Evolutionary conservation across 2,113 vertebrate genomes (phyloP).

Genomic region (Varanus komodoensis): DNA sequence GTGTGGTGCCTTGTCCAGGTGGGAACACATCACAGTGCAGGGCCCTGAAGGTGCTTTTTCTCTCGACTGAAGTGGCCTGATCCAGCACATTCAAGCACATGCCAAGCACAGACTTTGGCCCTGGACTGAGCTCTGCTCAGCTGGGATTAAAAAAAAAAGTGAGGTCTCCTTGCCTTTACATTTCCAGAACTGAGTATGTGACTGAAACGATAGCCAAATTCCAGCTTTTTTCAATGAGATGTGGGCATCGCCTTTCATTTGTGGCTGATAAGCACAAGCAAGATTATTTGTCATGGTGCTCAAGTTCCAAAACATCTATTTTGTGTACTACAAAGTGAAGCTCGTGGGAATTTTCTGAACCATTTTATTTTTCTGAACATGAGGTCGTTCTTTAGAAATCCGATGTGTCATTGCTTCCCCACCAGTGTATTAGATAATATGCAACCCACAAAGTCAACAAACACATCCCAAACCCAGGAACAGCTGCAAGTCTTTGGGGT

Average conservation of each 20-base stretch:
- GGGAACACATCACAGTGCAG: background rate
- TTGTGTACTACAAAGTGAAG: background rate
- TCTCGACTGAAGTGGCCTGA: background rate
- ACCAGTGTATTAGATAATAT: constrained; percentile 43
- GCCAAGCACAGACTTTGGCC: background rate
- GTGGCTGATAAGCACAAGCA: constrained; percentile 7
- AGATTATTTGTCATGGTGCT: constrained; percentile 1
- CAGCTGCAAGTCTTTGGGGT: constrained; percentile 48
- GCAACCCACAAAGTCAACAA: constrained; percentile 50
- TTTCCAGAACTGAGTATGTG: background rate
- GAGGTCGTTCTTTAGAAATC: constrained; percentile 43
- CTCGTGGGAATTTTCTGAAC: constrained; percentile 12
- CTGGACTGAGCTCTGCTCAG: background rate
- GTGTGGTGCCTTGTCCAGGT: background rate
- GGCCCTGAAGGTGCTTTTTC: background rate
- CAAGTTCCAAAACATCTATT: background rate
- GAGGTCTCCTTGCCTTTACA: background rate
- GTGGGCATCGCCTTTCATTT: background rate
- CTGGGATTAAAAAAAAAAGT: background rate
- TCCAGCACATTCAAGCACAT: background rate
- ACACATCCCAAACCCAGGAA: constrained; percentile 19
- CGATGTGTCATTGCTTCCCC: constrained; percentile 38
- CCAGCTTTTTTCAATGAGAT: constrained; percentile 18
- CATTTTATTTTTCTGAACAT: constrained; percentile 45
- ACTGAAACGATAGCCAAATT: background rate